These are phyloP conservation scores for Oriolus oriolus DNA, from an alignment of 2,113 vertebrate genomes.

Conservation along the genomic window DNA sequence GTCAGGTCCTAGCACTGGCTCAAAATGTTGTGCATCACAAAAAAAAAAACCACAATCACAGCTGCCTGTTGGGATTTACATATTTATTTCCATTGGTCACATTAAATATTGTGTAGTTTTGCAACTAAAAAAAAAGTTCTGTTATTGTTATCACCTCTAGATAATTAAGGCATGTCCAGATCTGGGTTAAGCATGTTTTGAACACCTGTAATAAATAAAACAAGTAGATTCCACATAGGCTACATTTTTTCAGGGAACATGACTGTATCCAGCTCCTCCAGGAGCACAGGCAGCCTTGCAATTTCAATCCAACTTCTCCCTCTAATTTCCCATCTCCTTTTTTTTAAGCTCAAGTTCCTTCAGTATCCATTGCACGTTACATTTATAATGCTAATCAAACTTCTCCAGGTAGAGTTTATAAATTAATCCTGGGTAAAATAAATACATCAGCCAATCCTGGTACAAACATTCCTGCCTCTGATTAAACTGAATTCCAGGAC, in stretches of 20 bases:
- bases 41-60: background rate
- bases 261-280: background rate
- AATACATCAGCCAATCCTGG: conserved; percentile 21
- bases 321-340: background rate
- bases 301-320: background rate
- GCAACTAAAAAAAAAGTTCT: background rate
- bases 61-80: background rate
- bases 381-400: conserved; percentile 23
- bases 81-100: background rate
- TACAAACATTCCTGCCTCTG: conserved; percentile 21
- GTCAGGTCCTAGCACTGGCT: background rate
- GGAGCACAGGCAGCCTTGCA: background rate
- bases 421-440: conserved; percentile 42
- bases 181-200: background rate
- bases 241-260: background rate
- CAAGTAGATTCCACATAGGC: background rate
- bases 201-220: background rate
- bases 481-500: background rate
- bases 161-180: background rate
- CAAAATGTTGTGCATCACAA: background rate
- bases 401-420: conserved; percentile 32
- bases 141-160: background rate
- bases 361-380: background rate
- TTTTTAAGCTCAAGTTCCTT: background rate
- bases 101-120: background rate